Percentiles rank a stretch among this genome's conserved stretches.
Conservation (phyloP, 2,888 invertebrate species). For the Eristalinus aeneus region DNA sequence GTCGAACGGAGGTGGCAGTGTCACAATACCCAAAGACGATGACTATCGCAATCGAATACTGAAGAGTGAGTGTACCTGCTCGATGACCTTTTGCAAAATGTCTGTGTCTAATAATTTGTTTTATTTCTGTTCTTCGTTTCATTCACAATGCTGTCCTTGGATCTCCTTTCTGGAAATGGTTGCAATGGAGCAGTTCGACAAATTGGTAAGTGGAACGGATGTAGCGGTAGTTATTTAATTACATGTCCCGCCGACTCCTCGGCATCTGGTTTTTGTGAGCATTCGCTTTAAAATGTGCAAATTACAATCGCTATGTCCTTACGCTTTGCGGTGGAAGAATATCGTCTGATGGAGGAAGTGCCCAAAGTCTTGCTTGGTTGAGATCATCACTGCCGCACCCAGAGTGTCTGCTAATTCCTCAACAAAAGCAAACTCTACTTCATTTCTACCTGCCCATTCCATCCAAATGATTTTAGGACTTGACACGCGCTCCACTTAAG, state of each 20-base stretch:
- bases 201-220: constrained; percentile 49
- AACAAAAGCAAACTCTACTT: no score
- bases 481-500: background rate
- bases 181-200: constrained; percentile 32
- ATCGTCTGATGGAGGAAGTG: no score
- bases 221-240: no score
- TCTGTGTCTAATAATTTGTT: background rate
- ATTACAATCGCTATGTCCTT: no score
- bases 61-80: constrained; percentile 76
- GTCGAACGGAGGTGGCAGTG: constrained; percentile 79
- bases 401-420: no score
- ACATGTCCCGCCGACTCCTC: no score
- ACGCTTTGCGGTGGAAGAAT: no score
- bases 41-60: constrained; percentile 80
- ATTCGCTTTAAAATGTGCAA: no score
- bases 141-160: background rate
- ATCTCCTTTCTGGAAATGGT: background rate
- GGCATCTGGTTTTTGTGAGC: no score
- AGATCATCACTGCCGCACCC: no score
- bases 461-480: background rate
- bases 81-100: background rate
- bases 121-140: background rate
- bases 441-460: no score
- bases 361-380: no score
- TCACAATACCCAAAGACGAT: constrained; percentile 80